Base-by-base conservation (phyloP, 1,140 invertebrate genomes). In the Euschistus heros region DNA sequence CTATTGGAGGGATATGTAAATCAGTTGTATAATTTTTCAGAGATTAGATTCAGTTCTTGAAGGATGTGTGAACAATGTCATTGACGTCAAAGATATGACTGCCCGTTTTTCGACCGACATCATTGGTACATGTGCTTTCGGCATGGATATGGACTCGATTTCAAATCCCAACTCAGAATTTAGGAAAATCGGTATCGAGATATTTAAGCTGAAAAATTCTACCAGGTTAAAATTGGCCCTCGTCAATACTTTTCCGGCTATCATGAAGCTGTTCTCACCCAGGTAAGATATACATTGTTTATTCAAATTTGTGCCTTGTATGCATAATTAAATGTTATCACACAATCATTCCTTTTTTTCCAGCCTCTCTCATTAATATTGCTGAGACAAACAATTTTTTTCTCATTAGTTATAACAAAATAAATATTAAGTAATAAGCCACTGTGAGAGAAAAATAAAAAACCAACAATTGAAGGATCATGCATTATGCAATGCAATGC, bases 41-140 rank as follows among this genome's bases (percentile, higher is more conserved):
- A 22, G n/a, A n/a, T 27, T 57, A 22, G 54, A 57, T 15, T 57
- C 54, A 26, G 5, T 57, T 22, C 54, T 57, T 57, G 10, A 26
- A 6, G 4, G 4, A 27, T 18, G 8, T 17, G 54, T 57, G 0
- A 26, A 57, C 18, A 15, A 4, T 6, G 69, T 14, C 7, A 26
- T 65, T 14, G 64, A 68, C 18, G 33, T 68, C 6, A 79, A 80
- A 14, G 80, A 86, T 17, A 68, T 83, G 0, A 78, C 81, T 50
- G 79, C 79, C 0, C 77, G 80, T 46, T 85, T 80, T 68, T 80
- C 82, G 0, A 84, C 82, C 46, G 84, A 86, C 72, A 78, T 84
- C 0, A 83, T 86, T 18, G 82, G 80, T 0, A 80, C 75, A 20
- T 80, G 82, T 44, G 83, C 80, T 13, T 84, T 85, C 70, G 84